Evolutionary conservation across 2,113 vertebrate species (phyloP).

Genomic region (Serilophus lunatus): DNA sequence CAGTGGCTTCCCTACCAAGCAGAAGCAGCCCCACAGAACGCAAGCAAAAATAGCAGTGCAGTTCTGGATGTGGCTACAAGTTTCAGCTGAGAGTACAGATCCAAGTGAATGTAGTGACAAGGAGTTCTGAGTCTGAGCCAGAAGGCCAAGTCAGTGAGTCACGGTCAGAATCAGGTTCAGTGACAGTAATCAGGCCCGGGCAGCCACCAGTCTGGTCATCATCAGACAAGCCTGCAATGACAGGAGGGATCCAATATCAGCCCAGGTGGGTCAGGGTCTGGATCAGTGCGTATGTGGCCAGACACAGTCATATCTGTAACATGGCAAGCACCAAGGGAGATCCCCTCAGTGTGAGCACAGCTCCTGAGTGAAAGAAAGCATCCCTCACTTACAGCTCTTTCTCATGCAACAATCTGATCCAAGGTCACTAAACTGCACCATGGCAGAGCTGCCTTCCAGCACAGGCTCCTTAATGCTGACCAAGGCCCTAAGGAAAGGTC

Average conservation of each 20-base stretch:
- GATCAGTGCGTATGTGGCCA: accelerated
- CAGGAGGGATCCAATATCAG: neutral
- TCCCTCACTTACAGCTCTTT: neutral
- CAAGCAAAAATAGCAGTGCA: neutral
- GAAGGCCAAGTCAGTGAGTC: neutral
- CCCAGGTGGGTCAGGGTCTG: neutral
- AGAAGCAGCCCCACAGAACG: neutral
- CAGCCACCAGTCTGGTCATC: neutral
- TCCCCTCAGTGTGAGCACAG: neutral
- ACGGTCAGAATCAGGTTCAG: neutral
- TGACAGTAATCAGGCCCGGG: neutral
- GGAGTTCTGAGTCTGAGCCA: neutral
- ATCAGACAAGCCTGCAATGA: neutral
- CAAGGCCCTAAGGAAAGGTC: neutral
- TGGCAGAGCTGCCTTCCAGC: neutral
- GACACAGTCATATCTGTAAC: neutral
- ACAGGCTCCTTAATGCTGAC: neutral
- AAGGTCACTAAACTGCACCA: neutral
- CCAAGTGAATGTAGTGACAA: neutral
- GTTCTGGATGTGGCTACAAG: neutral
- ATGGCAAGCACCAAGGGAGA: neutral
- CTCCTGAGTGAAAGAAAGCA: neutral
- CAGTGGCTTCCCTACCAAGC: neutral
- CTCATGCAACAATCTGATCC: neutral
- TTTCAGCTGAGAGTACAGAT: neutral